phyloP scores from a whole-genome alignment of 2,797 vertebrate genomes.

The Scarus forsteni region DNA sequence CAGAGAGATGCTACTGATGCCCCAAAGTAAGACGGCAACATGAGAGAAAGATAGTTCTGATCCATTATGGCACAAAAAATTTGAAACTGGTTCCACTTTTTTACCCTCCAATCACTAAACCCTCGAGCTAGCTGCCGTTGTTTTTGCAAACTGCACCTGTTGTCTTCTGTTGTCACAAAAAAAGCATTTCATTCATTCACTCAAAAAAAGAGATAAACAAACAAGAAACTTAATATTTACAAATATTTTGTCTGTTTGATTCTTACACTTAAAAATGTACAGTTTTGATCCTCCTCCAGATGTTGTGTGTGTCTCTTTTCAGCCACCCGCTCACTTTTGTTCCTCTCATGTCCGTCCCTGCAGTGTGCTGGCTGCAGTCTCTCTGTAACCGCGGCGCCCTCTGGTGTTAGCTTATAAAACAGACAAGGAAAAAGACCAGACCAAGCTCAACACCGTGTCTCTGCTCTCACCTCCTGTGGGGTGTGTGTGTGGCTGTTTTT shows the following conservation, averaged over 20 bases:
- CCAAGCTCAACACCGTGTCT: conserved; percentile 51
- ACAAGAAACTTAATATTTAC: conserved; percentile 88
- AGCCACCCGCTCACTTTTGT: conserved; percentile 35
- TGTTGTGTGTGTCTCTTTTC: conserved; percentile 61
- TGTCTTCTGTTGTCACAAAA: conserved; percentile 80
- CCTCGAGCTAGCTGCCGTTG: conserved; percentile 12
- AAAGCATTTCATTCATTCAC: conserved; percentile 84
- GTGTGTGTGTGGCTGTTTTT: conserved; percentile 32
- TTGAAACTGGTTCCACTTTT: neutral
- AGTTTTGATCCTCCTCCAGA: conserved; percentile 76
- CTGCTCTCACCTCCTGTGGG: conserved; percentile 30
- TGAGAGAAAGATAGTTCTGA: neutral
- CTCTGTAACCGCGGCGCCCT: conserved; percentile 69
- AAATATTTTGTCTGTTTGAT: conserved; percentile 83
- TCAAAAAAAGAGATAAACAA: conserved; percentile 68
- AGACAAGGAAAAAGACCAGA: conserved; percentile 72
- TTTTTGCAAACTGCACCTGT: conserved; percentile 73
- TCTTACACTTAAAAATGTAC: conserved; percentile 89
- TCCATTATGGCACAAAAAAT: conserved; percentile 1
- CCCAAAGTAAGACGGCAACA: conserved; percentile 6
- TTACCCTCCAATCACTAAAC: neutral
- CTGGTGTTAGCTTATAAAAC: conserved; percentile 82
- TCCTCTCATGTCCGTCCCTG: conserved; percentile 35
- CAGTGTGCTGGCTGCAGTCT: conserved; percentile 50
- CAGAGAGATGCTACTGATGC: conserved; percentile 60